Conservation (phyloP, 30 jellyfish, hydroid and myxozoan genomes). For the Hydra vulgaris region DNA sequence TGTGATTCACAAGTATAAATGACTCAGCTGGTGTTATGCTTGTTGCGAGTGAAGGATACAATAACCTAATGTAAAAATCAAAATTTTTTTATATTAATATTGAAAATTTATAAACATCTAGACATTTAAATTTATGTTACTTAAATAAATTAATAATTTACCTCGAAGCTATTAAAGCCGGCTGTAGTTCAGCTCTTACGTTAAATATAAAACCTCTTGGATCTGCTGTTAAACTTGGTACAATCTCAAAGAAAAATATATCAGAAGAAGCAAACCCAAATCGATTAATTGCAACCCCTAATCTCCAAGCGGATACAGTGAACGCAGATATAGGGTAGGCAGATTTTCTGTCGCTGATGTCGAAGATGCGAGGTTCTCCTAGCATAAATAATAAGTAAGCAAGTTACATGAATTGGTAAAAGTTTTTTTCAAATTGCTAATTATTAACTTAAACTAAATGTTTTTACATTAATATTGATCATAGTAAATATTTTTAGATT, state of each 20-base stretch:
- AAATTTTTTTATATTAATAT: background rate
- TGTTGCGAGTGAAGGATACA: constrained; percentile 97
- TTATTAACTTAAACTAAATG: too few species aligned
- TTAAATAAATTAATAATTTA: background rate
- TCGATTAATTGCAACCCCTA: constrained; percentile 92
- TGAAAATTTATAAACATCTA: too few species aligned
- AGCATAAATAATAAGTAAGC: background rate
- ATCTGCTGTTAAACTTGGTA: constrained; percentile 86
- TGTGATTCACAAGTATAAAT: constrained; percentile 84
- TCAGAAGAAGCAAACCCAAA: constrained; percentile 91
- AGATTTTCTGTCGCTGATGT: constrained; percentile 87
- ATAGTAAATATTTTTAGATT: too few species aligned
- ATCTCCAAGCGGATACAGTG: constrained; percentile 94
- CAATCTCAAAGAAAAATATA: constrained; percentile 78
- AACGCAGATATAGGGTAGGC: constrained; percentile 99
- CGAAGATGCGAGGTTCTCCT: constrained; percentile 98
- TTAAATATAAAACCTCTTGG: constrained; percentile 94
- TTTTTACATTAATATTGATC: too few species aligned
- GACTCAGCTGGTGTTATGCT: constrained; percentile 99
- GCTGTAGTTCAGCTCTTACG: constrained; percentile 91
- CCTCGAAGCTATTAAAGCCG: constrained; percentile 97
- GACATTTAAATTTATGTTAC: too few species aligned
- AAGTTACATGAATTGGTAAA: too few species aligned
- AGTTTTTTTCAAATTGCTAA: too few species aligned
- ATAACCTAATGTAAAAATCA: constrained; percentile 15